Evolutionary conservation across 2,113 vertebrate species (phyloP).

Genomic region (Lagenorhynchus albirostris): DNA sequence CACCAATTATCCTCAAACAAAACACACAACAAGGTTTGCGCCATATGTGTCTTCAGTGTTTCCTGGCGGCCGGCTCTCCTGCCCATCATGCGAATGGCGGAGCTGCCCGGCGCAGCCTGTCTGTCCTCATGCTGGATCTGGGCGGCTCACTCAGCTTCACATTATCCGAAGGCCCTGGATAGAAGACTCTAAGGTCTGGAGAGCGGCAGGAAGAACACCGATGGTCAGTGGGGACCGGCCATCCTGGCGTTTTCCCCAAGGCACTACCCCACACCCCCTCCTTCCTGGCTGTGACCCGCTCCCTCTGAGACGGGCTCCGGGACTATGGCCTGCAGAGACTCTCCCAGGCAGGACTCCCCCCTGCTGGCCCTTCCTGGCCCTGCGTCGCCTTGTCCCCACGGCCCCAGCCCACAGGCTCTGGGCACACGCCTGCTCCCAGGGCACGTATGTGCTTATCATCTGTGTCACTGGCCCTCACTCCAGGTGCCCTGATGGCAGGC

Average conservation of each 20-base stretch:
- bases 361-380: background rate
- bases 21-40: constrained; percentile 57
- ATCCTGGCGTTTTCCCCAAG: accelerated
- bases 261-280: accelerated
- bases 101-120: constrained; percentile 56
- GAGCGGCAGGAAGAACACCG: constrained; percentile 40
- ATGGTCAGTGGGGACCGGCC: background rate
- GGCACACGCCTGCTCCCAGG: background rate
- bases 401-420: background rate
- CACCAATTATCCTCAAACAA: constrained; percentile 78
- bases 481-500: background rate
- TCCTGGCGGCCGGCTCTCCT: constrained; percentile 78
- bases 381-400: accelerated
- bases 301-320: background rate
- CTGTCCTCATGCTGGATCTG: constrained; percentile 80
- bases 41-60: constrained; percentile 83
- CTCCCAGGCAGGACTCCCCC: background rate
- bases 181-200: constrained; percentile 96
- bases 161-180: constrained; percentile 98
- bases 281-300: accelerated
- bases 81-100: constrained; percentile 74
- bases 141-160: constrained; percentile 83
- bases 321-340: background rate
- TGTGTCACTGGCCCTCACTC: background rate
- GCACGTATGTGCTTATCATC: background rate